phyloP scores from a whole-genome alignment of 2,888 invertebrate species.

The Volucella bombylans region DNA sequence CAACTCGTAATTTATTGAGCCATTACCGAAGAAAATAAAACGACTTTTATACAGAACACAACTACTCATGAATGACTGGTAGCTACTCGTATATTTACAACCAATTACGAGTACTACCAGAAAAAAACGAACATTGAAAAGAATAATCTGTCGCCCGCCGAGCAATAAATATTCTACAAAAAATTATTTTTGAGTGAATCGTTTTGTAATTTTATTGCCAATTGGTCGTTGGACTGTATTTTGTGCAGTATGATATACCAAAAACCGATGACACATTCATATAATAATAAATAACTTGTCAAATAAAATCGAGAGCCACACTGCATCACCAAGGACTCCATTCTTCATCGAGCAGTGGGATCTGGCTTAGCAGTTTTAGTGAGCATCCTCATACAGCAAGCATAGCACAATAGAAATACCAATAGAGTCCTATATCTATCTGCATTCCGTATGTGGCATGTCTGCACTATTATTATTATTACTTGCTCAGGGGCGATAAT shows the following conservation, averaged over 20 bases:
- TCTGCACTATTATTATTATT: slow-evolving; percentile 71
- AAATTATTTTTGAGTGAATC: slow-evolving; percentile 72
- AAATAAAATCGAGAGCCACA: slow-evolving; percentile 65
- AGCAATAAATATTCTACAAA: slow-evolving; percentile 61
- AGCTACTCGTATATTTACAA: neutral
- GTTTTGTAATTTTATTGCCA: slow-evolving; percentile 70
- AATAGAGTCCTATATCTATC: slow-evolving; percentile 35
- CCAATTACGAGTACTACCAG: slow-evolving; percentile 13
- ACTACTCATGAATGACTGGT: slow-evolving; percentile 41
- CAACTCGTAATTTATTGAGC: slow-evolving; percentile 47
- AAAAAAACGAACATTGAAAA: slow-evolving; percentile 25
- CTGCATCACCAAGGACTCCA: slow-evolving; percentile 55
- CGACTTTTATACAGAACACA: slow-evolving; percentile 30
- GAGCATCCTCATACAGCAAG: slow-evolving; percentile 38
- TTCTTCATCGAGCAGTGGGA: slow-evolving; percentile 9
- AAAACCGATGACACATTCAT: slow-evolving; percentile 41
- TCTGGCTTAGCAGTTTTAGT: slow-evolving; percentile 36
- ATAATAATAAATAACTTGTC: slow-evolving; percentile 71
- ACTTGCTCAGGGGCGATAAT: slow-evolving; percentile 72
- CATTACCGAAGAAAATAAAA: slow-evolving; percentile 37
- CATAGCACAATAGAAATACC: slow-evolving; percentile 1
- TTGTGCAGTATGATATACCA: neutral
- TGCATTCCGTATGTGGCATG: slow-evolving; percentile 63
- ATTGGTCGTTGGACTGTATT: slow-evolving; percentile 21
- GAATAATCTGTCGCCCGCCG: slow-evolving; percentile 45